Conservation (phyloP, 2,113 vertebrate genomes). For the Micronycteris hirsuta region DNA sequence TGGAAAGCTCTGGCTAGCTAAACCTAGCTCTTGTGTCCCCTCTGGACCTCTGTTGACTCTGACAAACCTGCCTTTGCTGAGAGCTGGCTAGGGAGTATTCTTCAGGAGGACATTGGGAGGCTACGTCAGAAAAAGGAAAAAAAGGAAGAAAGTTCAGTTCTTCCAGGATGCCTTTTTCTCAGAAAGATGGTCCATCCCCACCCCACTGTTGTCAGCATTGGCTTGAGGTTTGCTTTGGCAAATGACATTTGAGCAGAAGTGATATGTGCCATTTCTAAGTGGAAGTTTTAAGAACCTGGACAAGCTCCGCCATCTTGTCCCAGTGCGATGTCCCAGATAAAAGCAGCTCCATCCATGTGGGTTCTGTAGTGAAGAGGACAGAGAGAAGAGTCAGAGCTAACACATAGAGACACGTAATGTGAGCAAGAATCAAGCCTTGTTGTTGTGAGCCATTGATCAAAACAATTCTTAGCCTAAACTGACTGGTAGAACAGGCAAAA, state of each 20-base stretch:
- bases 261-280: not conserved
- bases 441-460: not conserved
- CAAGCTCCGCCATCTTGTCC: not conserved
- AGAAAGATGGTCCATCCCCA: not conserved
- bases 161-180: not conserved
- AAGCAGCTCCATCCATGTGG: not conserved
- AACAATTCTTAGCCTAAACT: not conserved
- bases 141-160: no score
- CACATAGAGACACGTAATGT: not conserved
- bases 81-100: not conserved
- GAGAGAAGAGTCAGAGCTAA: not conserved
- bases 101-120: not conserved
- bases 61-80: not conserved
- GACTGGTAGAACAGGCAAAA: not conserved
- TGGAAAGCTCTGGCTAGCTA: not conserved
- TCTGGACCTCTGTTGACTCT: not conserved
- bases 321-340: not conserved
- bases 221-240: not conserved
- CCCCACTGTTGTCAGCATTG: not conserved
- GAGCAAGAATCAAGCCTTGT: not conserved
- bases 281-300: not conserved
- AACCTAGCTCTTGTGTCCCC: not conserved
- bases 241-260: not conserved
- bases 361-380: not conserved
- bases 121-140: not conserved